Evolutionary conservation across 2,888 invertebrate species (phyloP).

Genomic region (Physocephala rufipes): DNA sequence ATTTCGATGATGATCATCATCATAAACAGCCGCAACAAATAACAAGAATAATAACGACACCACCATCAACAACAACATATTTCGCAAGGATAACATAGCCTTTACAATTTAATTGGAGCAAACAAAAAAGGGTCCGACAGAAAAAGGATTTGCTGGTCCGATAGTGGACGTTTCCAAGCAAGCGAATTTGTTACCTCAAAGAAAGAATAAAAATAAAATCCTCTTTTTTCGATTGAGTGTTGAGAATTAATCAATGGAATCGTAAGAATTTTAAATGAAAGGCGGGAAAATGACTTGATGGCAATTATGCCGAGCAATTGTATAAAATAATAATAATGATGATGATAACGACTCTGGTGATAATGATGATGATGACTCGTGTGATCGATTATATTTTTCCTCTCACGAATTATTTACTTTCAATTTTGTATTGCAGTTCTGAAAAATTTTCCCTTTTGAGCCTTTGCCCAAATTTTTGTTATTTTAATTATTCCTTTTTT

Average conservation of each 20-base stretch:
- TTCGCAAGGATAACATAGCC: background rate
- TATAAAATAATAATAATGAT: too few species aligned
- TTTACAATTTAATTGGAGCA: constrained; percentile 22
- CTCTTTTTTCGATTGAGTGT: too few species aligned
- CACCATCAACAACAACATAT: background rate
- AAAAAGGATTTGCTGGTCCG: constrained; percentile 22
- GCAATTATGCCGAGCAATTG: too few species aligned
- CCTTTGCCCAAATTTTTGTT: too few species aligned
- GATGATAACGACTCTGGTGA: too few species aligned
- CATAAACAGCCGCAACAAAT: background rate
- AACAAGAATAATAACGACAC: constrained; percentile 8
- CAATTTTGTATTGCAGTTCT: constrained; percentile 1
- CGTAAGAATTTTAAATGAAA: background rate
- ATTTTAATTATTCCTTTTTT: too few species aligned
- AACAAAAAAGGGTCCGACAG: constrained; percentile 13
- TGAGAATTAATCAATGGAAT: too few species aligned
- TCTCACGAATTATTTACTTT: background rate
- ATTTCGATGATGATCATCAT: background rate
- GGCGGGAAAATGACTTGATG: background rate
- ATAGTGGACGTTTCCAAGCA: background rate
- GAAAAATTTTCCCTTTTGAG: background rate
- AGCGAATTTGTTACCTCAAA: too few species aligned
- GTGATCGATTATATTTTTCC: background rate
- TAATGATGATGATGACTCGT: too few species aligned
- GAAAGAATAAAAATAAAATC: too few species aligned